Evolutionary conservation across 1,140 invertebrate genomes (phyloP).

Genomic region (Aphelenchoides avenae): DNA sequence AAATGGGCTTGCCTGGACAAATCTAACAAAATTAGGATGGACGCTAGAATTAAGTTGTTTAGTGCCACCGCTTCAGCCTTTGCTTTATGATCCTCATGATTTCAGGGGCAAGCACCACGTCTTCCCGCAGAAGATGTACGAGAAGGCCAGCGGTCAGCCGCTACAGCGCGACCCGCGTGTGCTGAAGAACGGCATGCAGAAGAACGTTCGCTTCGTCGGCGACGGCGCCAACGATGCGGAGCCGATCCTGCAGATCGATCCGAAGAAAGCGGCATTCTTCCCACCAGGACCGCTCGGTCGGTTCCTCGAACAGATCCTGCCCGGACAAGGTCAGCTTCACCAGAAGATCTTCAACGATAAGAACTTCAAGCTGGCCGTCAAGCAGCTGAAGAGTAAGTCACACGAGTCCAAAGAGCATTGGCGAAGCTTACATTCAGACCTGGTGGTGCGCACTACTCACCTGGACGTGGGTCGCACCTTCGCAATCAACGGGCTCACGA

Average conservation of each 20-base stretch:
- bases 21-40: no score
- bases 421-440: slow-evolving; percentile 10
- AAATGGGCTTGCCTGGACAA: no score
- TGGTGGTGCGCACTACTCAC: slow-evolving; percentile 8
- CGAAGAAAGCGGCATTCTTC: slow-evolving; percentile 16
- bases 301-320: slow-evolving; percentile 1
- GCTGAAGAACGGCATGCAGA: slow-evolving; percentile 11
- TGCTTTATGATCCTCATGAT: slow-evolving; percentile 8
- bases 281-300: neutral
- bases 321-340: neutral
- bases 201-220: slow-evolving; percentile 14
- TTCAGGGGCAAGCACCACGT: slow-evolving; percentile 11
- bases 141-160: neutral
- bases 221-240: slow-evolving; percentile 1
- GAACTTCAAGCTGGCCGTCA: no score
- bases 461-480: neutral
- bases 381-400: slow-evolving; percentile 13
- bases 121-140: slow-evolving; percentile 14
- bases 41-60: no score
- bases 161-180: slow-evolving; percentile 4
- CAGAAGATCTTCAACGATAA: slow-evolving; percentile 1
- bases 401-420: neutral
- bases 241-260: slow-evolving; percentile 12
- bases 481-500: slow-evolving; percentile 7
- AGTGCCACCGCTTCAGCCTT: slow-evolving; percentile 10